Evolutionary conservation across 2,888 invertebrate species (phyloP).

Genomic region (Ectemnius cavifrons): DNA sequence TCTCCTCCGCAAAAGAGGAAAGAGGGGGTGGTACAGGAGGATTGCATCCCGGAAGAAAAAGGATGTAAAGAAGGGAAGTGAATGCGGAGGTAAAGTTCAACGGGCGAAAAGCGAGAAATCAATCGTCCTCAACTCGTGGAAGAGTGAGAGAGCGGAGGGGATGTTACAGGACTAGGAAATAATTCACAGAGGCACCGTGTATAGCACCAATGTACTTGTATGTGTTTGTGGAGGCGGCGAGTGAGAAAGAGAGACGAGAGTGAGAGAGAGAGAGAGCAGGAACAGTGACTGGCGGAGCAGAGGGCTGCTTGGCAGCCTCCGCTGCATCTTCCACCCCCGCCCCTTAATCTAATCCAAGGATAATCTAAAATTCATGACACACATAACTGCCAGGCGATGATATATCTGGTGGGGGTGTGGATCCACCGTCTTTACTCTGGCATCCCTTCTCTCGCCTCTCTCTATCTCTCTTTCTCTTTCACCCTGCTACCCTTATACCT

Average conservation of each 20-base stretch:
- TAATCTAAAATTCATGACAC: conserved; percentile 77
- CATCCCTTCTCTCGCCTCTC: conserved; percentile 22
- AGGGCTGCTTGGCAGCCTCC: conserved; percentile 51
- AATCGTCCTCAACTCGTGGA: conserved; percentile 34
- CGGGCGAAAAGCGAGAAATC: conserved; percentile 29
- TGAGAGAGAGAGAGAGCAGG: conserved; percentile 15
- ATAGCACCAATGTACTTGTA: background rate
- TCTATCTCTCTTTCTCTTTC: background rate
- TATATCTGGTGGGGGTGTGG: conserved; percentile 73
- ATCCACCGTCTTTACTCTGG: conserved; percentile 55
- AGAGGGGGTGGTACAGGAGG: too few relatives aligned
- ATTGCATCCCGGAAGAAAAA: background rate
- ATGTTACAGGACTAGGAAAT: conserved; percentile 47
- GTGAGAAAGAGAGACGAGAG: background rate
- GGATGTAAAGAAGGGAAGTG: background rate
- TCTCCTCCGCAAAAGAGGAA: too few relatives aligned
- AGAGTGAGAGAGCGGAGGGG: conserved; percentile 16
- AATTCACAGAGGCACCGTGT: conserved; percentile 47
- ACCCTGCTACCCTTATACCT: background rate
- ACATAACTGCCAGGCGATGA: conserved; percentile 78
- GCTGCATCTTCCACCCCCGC: conserved; percentile 53
- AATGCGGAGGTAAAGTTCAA: background rate
- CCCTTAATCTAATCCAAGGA: conserved; percentile 77
- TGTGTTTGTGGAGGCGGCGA: background rate
- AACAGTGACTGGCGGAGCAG: conserved; percentile 53